These are phyloP conservation scores for Bolinopsis microptera DNA, from an alignment of 37 sponge, comb jelly and placozoan species.

Conservation along the genomic window DNA sequence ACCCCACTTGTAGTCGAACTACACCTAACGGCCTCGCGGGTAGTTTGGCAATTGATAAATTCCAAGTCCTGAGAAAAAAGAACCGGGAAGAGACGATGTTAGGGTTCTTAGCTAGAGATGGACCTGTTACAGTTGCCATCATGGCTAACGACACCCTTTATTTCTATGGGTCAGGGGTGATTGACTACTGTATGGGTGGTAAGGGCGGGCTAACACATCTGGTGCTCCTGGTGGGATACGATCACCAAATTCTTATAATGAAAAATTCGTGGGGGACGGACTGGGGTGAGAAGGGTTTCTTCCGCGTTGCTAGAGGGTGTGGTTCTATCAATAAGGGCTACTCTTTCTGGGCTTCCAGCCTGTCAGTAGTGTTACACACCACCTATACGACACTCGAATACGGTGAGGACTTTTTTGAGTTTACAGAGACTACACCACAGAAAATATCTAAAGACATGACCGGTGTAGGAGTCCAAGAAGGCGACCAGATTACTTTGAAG, in stretches of 20 bases:
- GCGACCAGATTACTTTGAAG: neutral
- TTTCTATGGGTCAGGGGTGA: neutral
- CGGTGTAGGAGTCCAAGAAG: neutral
- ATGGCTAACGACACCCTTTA: neutral
- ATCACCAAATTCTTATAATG: neutral
- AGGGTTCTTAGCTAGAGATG: neutral
- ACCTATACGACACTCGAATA: constrained; percentile 69
- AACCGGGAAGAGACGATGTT: neutral
- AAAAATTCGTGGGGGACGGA: constrained; percentile 16
- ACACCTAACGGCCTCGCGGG: constrained; percentile 9
- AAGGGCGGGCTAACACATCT: neutral
- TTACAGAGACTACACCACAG: neutral
- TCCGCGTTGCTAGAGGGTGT: neutral
- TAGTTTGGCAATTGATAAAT: neutral
- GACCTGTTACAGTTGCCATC: neutral
- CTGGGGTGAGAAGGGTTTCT: constrained; percentile 34
- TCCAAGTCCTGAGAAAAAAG: neutral
- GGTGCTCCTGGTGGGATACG: constrained; percentile 37
- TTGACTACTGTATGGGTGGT: neutral
- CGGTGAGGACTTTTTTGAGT: neutral
- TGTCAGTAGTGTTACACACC: constrained; percentile 47
- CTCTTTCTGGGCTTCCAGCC: constrained; percentile 14
- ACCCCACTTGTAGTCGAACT: neutral
- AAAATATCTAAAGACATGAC: neutral
- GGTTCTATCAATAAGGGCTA: neutral